Conservation (phyloP, 2,113 vertebrate species). For the Condylura cristata region DNA sequence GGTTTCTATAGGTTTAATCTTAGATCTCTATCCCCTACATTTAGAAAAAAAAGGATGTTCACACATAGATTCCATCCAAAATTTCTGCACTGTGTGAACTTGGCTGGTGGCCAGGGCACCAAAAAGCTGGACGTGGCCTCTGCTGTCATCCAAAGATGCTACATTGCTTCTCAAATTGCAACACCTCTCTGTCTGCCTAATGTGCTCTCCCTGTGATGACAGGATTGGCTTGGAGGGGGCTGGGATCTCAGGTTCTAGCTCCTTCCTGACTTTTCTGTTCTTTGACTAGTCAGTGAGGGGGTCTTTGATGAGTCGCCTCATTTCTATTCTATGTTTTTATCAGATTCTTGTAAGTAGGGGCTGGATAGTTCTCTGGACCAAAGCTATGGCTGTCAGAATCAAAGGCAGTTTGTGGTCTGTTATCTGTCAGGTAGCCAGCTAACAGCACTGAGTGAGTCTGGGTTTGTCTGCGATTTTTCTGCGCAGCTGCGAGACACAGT, state of each 20-base stretch:
- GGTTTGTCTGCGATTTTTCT: neutral
- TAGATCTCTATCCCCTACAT: slow-evolving; percentile 3
- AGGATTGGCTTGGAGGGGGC: neutral
- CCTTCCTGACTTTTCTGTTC: neutral
- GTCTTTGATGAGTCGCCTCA: neutral
- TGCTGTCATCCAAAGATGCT: slow-evolving; percentile 66
- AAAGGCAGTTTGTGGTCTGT: neutral
- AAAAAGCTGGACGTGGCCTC: neutral
- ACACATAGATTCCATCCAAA: slow-evolving; percentile 67
- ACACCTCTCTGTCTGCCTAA: slow-evolving; percentile 48
- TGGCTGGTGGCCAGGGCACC: slow-evolving; percentile 43
- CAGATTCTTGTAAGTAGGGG: neutral
- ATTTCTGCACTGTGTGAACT: slow-evolving; percentile 70
- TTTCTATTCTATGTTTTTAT: neutral
- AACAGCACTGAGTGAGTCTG: neutral
- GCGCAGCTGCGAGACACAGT: neutral
- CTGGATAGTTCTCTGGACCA: neutral
- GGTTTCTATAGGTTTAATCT: slow-evolving; percentile 82
- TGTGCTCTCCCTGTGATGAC: neutral
- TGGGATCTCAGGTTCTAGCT: neutral
- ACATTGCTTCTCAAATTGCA: slow-evolving; percentile 33
- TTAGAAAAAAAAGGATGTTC: slow-evolving; percentile 66
- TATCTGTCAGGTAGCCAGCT: neutral
- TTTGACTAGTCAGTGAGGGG: neutral
- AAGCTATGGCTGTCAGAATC: neutral